A percentile compares a stretch with the other conserved stretches of the same genome.
Conservation (phyloP, 2,888 invertebrate genomes). For the Tineola bisselliella region DNA sequence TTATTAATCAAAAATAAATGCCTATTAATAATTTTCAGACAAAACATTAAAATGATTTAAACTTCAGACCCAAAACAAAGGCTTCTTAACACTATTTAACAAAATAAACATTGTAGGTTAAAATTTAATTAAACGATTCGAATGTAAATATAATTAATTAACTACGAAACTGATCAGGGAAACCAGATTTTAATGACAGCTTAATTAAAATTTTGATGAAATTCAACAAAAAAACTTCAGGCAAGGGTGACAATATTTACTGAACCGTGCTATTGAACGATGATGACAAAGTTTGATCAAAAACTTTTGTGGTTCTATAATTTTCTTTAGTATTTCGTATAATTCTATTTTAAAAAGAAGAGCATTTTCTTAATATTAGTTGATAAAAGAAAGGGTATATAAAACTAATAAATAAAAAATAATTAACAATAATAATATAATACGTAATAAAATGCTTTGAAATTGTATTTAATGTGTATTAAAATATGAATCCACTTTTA, state of each 20-base stretch:
- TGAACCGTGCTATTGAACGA: conserved; percentile 31
- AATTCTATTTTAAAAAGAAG: too few species aligned
- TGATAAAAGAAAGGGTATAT: too few species aligned
- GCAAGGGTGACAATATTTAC: conserved; percentile 18
- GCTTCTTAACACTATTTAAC: background rate
- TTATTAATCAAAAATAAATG: too few species aligned
- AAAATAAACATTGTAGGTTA: background rate
- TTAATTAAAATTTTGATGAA: conserved; percentile 12
- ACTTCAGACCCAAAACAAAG: background rate
- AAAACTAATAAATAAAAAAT: too few species aligned
- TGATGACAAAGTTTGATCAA: conserved; percentile 46
- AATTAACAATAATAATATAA: too few species aligned
- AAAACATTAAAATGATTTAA: too few species aligned
- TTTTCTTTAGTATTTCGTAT: background rate
- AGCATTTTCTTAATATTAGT: too few species aligned
- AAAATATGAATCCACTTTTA: too few species aligned
- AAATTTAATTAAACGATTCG: background rate
- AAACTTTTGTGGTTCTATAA: conserved; percentile 21
- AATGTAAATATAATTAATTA: conserved; percentile 1
- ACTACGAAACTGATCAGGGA: background rate
- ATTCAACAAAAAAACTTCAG: conserved; percentile 9
- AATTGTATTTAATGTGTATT: too few species aligned
- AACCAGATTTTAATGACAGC: conserved; percentile 11
- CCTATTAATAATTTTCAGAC: too few species aligned
- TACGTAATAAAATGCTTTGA: too few species aligned